phyloP scores from a whole-genome alignment of 2,113 vertebrate genomes.

The Prietella phreatophila region DNA sequence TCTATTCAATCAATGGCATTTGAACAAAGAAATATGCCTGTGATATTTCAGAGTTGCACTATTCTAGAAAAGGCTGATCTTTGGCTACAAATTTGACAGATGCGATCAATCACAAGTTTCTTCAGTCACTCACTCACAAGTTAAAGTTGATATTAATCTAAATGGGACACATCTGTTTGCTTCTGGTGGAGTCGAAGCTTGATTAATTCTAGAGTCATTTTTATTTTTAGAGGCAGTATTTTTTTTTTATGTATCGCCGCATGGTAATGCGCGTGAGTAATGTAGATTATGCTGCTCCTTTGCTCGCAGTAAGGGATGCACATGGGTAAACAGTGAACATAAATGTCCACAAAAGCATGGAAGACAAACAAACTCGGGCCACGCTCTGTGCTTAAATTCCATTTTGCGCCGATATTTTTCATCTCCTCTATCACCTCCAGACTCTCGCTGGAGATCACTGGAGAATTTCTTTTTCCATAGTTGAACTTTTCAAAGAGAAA shows the following conservation, averaged over 20 bases:
- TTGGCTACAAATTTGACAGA: slow-evolving; percentile 69
- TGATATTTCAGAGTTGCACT: slow-evolving; percentile 62
- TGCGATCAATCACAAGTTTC: slow-evolving; percentile 76
- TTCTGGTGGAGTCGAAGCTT: slow-evolving; percentile 74
- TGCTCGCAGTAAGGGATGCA: slow-evolving; percentile 69
- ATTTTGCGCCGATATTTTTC: slow-evolving; percentile 45
- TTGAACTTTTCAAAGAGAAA: slow-evolving; percentile 64
- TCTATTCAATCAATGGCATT: slow-evolving; percentile 74
- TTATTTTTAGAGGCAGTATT: slow-evolving; percentile 74
- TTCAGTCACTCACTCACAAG: slow-evolving; percentile 70
- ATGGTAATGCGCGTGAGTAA: slow-evolving; percentile 73
- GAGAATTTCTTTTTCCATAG: slow-evolving; percentile 47
- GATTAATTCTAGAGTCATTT: slow-evolving; percentile 78
- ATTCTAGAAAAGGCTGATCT: slow-evolving; percentile 64
- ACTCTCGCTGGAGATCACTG: slow-evolving; percentile 43
- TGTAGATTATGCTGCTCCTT: slow-evolving; percentile 71
- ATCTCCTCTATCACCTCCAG: slow-evolving; percentile 53
- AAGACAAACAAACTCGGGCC: slow-evolving; percentile 47
- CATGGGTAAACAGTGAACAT: slow-evolving; percentile 47
- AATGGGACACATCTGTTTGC: slow-evolving; percentile 83
- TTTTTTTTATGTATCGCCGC: slow-evolving; percentile 70
- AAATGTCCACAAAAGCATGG: slow-evolving; percentile 10
- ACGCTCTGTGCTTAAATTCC: slow-evolving; percentile 62
- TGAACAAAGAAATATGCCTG: slow-evolving; percentile 75
- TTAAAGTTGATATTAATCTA: slow-evolving; percentile 78